These are phyloP conservation scores for Baryphthengus martii DNA, from an alignment of 2,113 vertebrate genomes.

Conservation along the genomic window DNA sequence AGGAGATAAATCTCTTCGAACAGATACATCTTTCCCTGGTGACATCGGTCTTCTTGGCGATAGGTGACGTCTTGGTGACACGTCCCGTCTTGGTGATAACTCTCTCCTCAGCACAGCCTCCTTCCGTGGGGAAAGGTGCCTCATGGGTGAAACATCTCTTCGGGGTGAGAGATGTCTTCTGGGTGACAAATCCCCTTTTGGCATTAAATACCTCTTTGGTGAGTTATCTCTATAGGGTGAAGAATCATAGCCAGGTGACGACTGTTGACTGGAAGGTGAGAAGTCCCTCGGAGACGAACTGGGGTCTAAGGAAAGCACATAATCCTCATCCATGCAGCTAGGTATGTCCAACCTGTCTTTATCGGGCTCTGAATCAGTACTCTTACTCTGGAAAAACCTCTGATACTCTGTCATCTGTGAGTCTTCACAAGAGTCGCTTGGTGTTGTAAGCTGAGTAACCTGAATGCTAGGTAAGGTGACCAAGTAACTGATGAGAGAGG, in stretches of 20 bases:
- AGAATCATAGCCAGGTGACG: constrained; percentile 87
- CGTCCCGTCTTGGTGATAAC: constrained; percentile 83
- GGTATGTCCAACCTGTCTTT: constrained; percentile 85
- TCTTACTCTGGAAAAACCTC: constrained; percentile 80
- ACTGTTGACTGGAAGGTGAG: constrained; percentile 83
- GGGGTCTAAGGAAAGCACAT: constrained; percentile 77
- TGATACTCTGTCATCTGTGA: constrained; percentile 83
- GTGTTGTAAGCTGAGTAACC: constrained; percentile 86
- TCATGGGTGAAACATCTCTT: constrained; percentile 81
- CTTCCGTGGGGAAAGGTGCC: constrained; percentile 82
- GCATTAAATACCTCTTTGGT: constrained; percentile 88
- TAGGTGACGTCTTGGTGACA: constrained; percentile 83
- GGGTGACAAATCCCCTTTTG: constrained; percentile 82
- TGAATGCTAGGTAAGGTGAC: constrained; percentile 94
- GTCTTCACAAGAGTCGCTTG: constrained; percentile 77
- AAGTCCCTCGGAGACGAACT: constrained; percentile 86
- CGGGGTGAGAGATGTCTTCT: constrained; percentile 80
- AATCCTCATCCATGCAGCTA: constrained; percentile 87
- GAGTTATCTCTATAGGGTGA: constrained; percentile 89
- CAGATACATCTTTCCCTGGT: constrained; percentile 80
- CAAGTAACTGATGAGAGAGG: constrained; percentile 89
- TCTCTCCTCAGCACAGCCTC: constrained; percentile 81
- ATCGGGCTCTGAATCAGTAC: constrained; percentile 77
- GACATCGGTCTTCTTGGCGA: constrained; percentile 84
- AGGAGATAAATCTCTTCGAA: constrained; percentile 90